Evolutionary conservation across 2,113 vertebrate genomes (phyloP).

Genomic region (Merops nubicus): DNA sequence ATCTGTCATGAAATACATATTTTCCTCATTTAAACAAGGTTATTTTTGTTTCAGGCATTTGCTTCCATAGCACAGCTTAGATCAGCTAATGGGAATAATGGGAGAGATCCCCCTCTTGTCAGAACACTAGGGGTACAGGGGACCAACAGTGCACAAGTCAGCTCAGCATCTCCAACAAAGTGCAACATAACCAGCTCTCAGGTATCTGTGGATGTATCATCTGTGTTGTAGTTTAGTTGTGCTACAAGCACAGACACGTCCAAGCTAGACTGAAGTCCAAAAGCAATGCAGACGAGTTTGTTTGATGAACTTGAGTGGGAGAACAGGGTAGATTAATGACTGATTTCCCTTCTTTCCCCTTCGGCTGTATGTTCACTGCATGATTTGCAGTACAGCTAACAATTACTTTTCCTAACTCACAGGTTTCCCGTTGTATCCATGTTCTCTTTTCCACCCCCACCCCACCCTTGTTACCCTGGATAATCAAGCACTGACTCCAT

Average conservation of each 20-base stretch:
- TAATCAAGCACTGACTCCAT: background rate
- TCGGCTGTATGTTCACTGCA: background rate
- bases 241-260: background rate
- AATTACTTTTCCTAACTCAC: background rate
- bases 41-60: slow-evolving; percentile 8
- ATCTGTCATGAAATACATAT: background rate
- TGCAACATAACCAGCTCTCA: background rate
- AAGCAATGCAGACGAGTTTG: background rate
- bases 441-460: background rate
- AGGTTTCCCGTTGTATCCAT: background rate
- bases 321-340: background rate
- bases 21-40: background rate
- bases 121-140: background rate
- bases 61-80: background rate
- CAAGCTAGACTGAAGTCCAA: background rate
- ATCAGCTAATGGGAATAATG: background rate
- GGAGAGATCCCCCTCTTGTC: background rate
- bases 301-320: background rate
- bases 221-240: background rate
- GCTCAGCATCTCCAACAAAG: background rate
- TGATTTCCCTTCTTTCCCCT: background rate
- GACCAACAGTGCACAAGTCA: background rate
- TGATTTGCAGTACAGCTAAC: background rate
- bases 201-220: background rate
- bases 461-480: background rate